Evolutionary conservation across 1,140 invertebrate genomes (phyloP).

Genomic region (Homalodisca vitripennis): DNA sequence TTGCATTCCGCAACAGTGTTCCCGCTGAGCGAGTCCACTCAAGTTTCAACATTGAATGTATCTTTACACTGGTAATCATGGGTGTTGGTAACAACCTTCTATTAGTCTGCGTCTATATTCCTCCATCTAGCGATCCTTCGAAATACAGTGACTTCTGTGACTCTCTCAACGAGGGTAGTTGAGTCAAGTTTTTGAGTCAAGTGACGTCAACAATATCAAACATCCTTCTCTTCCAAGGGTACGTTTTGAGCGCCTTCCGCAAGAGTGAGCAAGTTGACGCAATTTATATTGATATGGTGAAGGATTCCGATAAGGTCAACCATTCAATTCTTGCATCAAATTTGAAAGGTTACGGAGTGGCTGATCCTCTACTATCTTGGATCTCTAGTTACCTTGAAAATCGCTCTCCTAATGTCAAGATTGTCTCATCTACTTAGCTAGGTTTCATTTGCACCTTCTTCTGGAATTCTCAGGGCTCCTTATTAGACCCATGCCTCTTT

Average conservation of each 20-base stretch:
- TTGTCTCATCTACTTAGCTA: too few species aligned
- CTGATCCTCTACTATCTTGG: neutral
- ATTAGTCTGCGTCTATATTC: too few species aligned
- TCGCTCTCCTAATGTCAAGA: neutral
- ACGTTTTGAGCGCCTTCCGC: neutral
- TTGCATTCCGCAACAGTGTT: too few species aligned
- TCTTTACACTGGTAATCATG: too few species aligned
- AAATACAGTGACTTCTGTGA: too few species aligned
- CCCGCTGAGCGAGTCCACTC: too few species aligned
- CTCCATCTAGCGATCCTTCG: too few species aligned
- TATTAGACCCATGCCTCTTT: neutral
- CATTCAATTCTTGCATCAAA: neutral
- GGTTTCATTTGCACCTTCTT: too few species aligned
- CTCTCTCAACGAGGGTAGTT: too few species aligned
- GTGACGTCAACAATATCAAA: neutral
- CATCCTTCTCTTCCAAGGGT: neutral
- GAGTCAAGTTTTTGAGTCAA: too few species aligned
- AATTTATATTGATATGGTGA: neutral
- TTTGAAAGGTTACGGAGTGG: neutral
- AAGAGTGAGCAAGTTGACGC: neutral
- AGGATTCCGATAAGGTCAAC: neutral
- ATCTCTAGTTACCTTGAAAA: neutral
- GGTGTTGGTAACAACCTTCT: too few species aligned
- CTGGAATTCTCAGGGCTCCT: neutral
- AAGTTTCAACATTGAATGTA: too few species aligned